These are phyloP conservation scores for Vanessa atalanta DNA, from an alignment of 1,140 invertebrate species.

Conservation along the genomic window DNA sequence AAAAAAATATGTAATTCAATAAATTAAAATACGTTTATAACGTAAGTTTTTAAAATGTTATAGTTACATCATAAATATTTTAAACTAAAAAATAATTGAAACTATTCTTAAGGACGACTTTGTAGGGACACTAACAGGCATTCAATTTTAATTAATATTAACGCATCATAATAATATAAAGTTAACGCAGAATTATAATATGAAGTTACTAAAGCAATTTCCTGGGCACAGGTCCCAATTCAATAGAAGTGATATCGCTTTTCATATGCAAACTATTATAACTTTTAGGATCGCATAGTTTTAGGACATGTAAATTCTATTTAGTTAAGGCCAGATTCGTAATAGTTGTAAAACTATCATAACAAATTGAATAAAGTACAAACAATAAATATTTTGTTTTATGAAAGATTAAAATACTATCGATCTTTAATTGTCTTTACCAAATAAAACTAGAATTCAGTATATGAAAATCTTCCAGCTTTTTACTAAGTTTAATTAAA, in stretches of 20 bases:
- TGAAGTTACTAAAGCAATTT: slow-evolving; percentile 8
- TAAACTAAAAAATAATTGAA: too few relatives aligned
- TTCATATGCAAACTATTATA: slow-evolving; percentile 7
- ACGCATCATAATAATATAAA: background rate
- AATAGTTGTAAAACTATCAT: background rate
- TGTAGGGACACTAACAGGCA: too few relatives aligned
- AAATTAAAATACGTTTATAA: background rate
- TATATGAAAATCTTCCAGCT: too few relatives aligned
- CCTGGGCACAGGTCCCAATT: background rate
- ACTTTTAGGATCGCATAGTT: slow-evolving; percentile 20
- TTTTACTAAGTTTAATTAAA: too few relatives aligned
- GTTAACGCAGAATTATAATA: background rate
- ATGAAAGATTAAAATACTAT: too few relatives aligned
- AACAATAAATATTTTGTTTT: too few relatives aligned
- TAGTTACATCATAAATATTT: too few relatives aligned
- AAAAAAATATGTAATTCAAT: background rate
- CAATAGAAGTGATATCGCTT: slow-evolving; percentile 5
- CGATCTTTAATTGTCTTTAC: too few relatives aligned
- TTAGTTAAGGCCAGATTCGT: background rate
- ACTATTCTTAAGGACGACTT: too few relatives aligned
- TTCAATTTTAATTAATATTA: too few relatives aligned
- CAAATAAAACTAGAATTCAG: too few relatives aligned
- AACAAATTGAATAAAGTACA: too few relatives aligned
- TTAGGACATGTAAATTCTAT: slow-evolving; percentile 5
- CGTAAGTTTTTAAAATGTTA: background rate